Conservation (phyloP, 2,888 invertebrate species). For the Lasioglossum villosulum region DNA sequence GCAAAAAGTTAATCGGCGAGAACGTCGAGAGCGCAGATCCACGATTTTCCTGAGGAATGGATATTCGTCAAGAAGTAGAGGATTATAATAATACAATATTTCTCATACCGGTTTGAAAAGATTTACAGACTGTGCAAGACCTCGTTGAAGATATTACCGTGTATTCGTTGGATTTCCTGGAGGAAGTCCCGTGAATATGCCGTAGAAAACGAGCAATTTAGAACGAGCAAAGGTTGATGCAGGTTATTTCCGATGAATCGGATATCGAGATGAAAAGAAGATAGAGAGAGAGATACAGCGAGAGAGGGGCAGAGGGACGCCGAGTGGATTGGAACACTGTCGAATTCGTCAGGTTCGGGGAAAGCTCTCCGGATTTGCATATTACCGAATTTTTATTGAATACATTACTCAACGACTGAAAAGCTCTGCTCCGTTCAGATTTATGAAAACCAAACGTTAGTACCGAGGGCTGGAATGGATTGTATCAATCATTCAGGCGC, state of each 20-base stretch:
- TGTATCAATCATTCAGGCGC: constrained; percentile 19
- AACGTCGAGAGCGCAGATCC: background rate
- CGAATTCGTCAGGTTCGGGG: constrained; percentile 61
- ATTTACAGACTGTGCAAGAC: background rate
- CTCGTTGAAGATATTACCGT: background rate
- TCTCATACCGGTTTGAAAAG: background rate
- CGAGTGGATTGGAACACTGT: constrained; percentile 54
- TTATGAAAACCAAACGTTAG: constrained; percentile 47
- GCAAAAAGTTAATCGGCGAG: background rate
- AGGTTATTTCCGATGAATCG: constrained; percentile 65
- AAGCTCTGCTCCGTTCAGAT: constrained; percentile 21
- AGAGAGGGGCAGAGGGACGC: constrained; percentile 16
- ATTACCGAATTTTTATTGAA: constrained; percentile 68
- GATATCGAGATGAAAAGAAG: constrained; percentile 61
- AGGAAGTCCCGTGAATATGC: constrained; percentile 1
- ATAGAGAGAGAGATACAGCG: too few species aligned
- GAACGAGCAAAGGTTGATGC: constrained; percentile 53
- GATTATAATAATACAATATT: background rate
- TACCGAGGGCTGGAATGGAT: constrained; percentile 1
- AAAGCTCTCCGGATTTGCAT: constrained; percentile 68
- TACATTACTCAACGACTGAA: constrained; percentile 63
- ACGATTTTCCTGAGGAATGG: background rate
- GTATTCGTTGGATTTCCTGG: background rate
- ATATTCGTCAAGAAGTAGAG: background rate
- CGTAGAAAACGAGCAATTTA: constrained; percentile 33